These are phyloP conservation scores for Cremastinae sp. DNA, from an alignment of 2,888 invertebrate species.

Conservation along the genomic window DNA sequence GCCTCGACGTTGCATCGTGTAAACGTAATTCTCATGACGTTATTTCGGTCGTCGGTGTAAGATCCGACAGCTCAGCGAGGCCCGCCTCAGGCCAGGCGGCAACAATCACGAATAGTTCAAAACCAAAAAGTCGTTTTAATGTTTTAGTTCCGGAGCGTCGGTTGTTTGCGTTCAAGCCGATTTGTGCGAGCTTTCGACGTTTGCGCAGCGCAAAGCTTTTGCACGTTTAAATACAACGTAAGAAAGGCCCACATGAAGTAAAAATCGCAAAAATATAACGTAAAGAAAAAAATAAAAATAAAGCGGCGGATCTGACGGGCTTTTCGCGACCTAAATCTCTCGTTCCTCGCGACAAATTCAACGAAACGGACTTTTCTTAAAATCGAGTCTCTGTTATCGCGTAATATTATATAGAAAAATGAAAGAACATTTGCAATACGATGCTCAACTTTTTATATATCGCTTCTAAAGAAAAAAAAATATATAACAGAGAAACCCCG, in stretches of 20 bases:
- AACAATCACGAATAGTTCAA: conserved; percentile 58
- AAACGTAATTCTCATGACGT: conserved; percentile 19
- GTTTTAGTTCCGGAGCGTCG: conserved; percentile 53
- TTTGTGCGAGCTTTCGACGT: conserved; percentile 56
- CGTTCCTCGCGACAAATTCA: conserved; percentile 48
- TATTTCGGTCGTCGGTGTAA: not conserved
- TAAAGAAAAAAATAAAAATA: conserved; percentile 15
- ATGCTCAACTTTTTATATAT: conserved; percentile 78
- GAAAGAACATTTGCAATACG: conserved; percentile 68
- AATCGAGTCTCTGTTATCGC: conserved; percentile 65
- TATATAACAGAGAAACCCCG: not conserved
- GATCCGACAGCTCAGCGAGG: conserved; percentile 14
- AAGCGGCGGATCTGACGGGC: conserved; percentile 7
- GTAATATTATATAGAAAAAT: conserved; percentile 66
- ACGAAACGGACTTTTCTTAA: conserved; percentile 37
- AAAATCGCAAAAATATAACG: not conserved
- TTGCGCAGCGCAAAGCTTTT: conserved; percentile 58
- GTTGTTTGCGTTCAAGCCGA: conserved; percentile 36
- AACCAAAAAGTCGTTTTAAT: conserved; percentile 60
- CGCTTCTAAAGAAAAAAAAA: conserved; percentile 70
- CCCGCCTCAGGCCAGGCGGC: conserved; percentile 15
- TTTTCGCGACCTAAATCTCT: conserved; percentile 48
- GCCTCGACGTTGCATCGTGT: conserved; percentile 11
- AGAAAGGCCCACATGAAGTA: not conserved
- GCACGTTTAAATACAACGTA: conserved; percentile 48